Conservation (phyloP, 2,888 invertebrate genomes). For the Diadromus collaris region DNA sequence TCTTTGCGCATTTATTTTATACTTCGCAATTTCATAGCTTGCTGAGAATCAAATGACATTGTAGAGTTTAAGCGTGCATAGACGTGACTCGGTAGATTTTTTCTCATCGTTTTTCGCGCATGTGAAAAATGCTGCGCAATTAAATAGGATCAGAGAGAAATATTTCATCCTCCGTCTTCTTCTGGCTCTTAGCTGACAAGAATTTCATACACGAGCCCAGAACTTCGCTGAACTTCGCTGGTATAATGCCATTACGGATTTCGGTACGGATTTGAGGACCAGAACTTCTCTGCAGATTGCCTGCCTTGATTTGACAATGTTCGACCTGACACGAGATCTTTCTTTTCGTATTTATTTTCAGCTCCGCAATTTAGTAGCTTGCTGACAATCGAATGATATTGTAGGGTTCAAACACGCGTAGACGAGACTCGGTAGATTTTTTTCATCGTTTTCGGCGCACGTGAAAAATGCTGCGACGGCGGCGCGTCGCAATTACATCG, state of each 20-base stretch:
- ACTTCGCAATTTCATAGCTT: background rate
- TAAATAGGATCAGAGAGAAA: conserved; percentile 78
- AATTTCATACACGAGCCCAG: background rate
- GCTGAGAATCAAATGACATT: background rate
- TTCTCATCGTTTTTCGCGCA: background rate
- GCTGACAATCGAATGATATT: background rate
- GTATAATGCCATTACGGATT: background rate
- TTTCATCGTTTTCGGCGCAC: background rate
- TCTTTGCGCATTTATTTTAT: background rate
- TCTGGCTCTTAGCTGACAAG: conserved; percentile 29
- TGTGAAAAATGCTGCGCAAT: conserved; percentile 68
- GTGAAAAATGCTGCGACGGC: conserved; percentile 56
- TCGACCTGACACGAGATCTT: conserved; percentile 9
- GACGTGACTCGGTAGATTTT: conserved; percentile 15
- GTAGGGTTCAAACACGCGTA: background rate
- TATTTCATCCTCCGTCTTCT: conserved; percentile 74
- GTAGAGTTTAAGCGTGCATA: background rate
- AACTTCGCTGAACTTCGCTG: conserved; percentile 24
- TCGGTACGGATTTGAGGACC: background rate
- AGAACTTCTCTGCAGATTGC: background rate
- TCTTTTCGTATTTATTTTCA: background rate
- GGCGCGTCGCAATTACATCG: conserved; percentile 77
- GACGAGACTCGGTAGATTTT: conserved; percentile 15
- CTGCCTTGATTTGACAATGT: background rate
- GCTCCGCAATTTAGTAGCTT: background rate